Conservation (phyloP, 2,113 vertebrate genomes). For the Pavo muticus region DNA sequence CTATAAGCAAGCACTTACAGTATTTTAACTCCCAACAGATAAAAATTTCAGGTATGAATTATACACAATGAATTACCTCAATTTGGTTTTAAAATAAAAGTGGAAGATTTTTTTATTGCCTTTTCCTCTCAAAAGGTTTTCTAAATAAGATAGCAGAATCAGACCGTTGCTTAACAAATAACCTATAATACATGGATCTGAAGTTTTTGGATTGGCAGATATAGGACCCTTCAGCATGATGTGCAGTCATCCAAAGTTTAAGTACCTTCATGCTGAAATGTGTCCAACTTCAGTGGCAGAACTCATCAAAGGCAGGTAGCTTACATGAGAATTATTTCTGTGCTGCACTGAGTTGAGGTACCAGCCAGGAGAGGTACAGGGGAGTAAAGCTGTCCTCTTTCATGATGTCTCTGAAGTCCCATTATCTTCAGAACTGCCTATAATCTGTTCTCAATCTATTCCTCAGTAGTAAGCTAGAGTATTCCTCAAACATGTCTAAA, state of each 20-base stretch:
- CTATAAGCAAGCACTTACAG: not conserved
- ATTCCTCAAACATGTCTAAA: not conserved
- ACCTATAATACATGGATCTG: not conserved
- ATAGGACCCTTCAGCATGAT: not conserved
- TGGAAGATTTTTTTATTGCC: not conserved
- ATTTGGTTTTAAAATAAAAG: no score
- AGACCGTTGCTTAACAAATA: not conserved
- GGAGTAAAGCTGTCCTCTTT: not conserved
- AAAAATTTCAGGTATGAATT: not conserved
- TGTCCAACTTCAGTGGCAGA: not conserved
- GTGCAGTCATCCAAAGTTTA: not conserved
- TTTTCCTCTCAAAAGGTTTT: not conserved
- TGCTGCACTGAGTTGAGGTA: not conserved
- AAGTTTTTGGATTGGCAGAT: not conserved
- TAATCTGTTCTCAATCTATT: not conserved
- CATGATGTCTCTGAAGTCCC: not conserved
- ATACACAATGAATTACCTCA: not conserved
- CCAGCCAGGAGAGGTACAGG: not conserved
- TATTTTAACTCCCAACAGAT: not conserved
- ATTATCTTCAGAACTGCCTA: not conserved
- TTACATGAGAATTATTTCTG: not conserved
- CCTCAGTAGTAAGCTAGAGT: not conserved
- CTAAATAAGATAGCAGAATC: not conserved
- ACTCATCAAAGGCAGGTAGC: not conserved
- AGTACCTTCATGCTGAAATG: not conserved